phyloP scores from a whole-genome alignment of 2,113 vertebrate species.

The Phaethornis superciliosus region DNA sequence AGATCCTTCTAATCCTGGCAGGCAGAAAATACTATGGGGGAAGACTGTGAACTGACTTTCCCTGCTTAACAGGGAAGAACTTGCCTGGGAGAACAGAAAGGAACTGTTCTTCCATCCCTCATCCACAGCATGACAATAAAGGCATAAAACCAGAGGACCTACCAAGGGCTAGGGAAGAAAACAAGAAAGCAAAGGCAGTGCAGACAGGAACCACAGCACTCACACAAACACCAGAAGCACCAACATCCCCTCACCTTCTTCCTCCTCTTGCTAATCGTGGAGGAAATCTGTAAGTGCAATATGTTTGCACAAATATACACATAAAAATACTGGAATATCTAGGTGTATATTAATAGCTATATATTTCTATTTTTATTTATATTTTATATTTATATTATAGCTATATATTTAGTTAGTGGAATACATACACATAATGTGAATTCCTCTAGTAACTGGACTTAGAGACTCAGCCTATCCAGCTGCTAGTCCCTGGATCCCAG shows the following conservation, averaged over 20 bases:
- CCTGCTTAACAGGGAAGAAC: not conserved
- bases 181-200: not conserved
- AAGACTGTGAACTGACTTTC: not conserved
- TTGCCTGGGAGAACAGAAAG: not conserved
- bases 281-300: not conserved
- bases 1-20: not conserved
- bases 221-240: not conserved
- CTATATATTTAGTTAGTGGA: not conserved
- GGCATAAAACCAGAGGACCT: not conserved
- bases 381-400: too few species aligned
- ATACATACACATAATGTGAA: too few species aligned
- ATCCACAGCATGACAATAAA: too few species aligned
- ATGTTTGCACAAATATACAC: not conserved
- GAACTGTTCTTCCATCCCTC: not conserved
- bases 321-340: not conserved
- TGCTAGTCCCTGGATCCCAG: not conserved
- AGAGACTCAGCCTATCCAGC: not conserved
- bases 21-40: not conserved
- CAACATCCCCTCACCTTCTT: not conserved
- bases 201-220: not conserved
- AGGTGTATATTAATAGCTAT: too few species aligned
- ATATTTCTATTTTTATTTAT: too few species aligned
- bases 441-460: not conserved
- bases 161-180: too few species aligned
- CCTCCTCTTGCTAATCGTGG: not conserved